Evolutionary conservation across 1,140 invertebrate species (phyloP), one percentile per base, ranked within the genome.

Genomic region (Bombus impatiens): DNA sequence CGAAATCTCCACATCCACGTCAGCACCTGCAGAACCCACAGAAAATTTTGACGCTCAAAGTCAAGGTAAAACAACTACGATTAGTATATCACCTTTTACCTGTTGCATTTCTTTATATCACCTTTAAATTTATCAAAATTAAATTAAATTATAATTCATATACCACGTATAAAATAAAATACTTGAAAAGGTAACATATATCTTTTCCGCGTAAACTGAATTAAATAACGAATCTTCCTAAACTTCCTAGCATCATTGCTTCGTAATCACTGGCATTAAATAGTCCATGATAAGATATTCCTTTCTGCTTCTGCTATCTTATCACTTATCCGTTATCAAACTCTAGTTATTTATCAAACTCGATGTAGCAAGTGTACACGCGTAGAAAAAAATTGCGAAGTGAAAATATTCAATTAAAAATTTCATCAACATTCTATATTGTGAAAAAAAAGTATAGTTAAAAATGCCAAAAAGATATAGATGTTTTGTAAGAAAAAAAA

Each of bases 1-100:
- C 1, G 94, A 95, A 12, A 68, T 89, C 44, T 28, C 86, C 78
- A 53, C 83, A 80, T 47, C 88, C 65, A 75, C 84, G 32, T 85
- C 84, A 15, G 81, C 88, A 28, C 87, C 91, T 47, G 74, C 86
- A 72, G 94, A 95, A 85, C 91, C 93, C 25, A 87, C 89, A 44
- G 94, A 95, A 84, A 94, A 92, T 78, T 94, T 92, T 37, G 94
- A 95, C 40, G 88, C 92, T 65, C 92, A 94, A 35, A 95, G 93
- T 89, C 94, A 95, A 95, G 93, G 94, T 95, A 92, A 88, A 37
- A 79, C 22, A 83, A 65, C 44, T 25, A 13, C 18, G 8, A 15
- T n/a, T 62, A 37, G 8, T 40, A 42, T 9, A 22, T 81, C 35
- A 47, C 15, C 13, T 32, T 82, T 74, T 32, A 47, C 25, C 44